phyloP scores from a whole-genome alignment of 2,888 invertebrate genomes.

The Meteorus cinctellus region DNA sequence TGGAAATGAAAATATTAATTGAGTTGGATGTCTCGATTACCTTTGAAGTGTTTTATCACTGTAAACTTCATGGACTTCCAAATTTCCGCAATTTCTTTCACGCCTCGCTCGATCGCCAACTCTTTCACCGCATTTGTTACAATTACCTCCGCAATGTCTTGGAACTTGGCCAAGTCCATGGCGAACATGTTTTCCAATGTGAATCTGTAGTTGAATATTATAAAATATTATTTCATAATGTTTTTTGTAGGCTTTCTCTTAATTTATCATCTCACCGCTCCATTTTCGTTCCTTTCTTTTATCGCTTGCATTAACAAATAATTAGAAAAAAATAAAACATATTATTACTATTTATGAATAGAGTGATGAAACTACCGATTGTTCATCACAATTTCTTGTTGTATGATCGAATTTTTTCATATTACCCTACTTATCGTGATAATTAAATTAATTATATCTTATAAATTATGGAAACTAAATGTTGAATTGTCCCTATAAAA shows the following conservation, averaged over 20 bases:
- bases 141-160: constrained; percentile 89
- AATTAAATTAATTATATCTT: neutral
- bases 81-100: constrained; percentile 86
- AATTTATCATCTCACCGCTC: constrained; percentile 31
- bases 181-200: constrained; percentile 94
- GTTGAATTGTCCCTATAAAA: constrained; percentile 21
- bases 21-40: constrained; percentile 41
- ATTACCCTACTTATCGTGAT: too few species aligned
- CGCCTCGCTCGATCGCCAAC: constrained; percentile 90
- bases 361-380: neutral
- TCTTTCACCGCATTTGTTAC: constrained; percentile 93
- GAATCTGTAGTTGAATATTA: constrained; percentile 75
- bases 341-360: neutral
- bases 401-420: neutral
- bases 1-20: neutral
- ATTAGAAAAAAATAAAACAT: constrained; percentile 1
- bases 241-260: neutral
- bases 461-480: constrained; percentile 9
- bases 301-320: constrained; percentile 29
- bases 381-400: neutral
- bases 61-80: constrained; percentile 81
- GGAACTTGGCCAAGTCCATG: constrained; percentile 91
- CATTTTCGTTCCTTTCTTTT: constrained; percentile 11
- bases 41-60: constrained; percentile 81
- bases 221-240: neutral